Base-by-base conservation (phyloP, 2,888 invertebrate species). In the Tuberolachnus salignus region DNA sequence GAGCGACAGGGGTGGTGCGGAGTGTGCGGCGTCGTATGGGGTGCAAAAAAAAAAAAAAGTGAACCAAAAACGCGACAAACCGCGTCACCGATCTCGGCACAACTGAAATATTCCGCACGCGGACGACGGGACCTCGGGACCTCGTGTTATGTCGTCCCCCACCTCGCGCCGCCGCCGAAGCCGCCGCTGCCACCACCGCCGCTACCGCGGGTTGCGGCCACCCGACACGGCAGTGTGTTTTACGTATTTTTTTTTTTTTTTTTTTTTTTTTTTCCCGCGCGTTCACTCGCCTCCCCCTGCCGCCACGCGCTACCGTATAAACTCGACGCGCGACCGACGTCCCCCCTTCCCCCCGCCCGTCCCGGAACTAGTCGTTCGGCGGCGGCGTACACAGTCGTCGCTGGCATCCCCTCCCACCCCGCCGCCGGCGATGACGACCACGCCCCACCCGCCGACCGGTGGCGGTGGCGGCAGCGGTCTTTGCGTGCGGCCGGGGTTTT, bases 91-190 rank as follows among this genome's bases (percentile, higher is more conserved):
- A 82, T 71, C 70, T 74, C 80, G 75, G 61, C 75, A 67, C 80
- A 75, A 74, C 69, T 71, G 72, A 72, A 70, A 67, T 87, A 86
- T 78, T 78, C 78, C 67, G 66, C 78, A 67, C 75, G 75, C 55
- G 75, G 75, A 75, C 64, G 75, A 57, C 64, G 75, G 26, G 53
- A 66, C 57, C 44, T 42, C 71, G 70, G 71, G 57, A 72, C 75
- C 57, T 73, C 72, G 73, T 63, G 75, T 75, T 51, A 46, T 59
- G 78, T 69, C 66, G 67, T 78, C 66, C 75, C 75, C 78, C 78
- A 73, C 72, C 72, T 34, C 73, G 34, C 16, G 21, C 63, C 73
- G 63, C 51, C 59, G 46, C 59, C 71, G 64, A n/a, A 16, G 23
- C 66, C 51, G 13, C 69, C 53, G 13, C 51, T 34, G 13, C 66